Base-by-base conservation (phyloP, 2,797 vertebrate genomes). In the Clarias fuscus region DNA sequence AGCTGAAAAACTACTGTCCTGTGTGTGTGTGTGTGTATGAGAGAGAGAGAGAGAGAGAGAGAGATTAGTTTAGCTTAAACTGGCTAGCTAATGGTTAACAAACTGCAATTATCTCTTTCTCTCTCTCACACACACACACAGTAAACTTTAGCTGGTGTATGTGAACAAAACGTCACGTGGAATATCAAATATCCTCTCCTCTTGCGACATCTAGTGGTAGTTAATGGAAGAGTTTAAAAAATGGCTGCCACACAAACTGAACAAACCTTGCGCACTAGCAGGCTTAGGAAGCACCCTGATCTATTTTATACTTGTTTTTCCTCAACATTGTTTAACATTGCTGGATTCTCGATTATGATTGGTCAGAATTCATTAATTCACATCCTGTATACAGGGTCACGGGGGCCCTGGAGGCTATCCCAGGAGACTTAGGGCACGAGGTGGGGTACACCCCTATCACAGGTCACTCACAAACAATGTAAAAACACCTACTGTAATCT, bases 181-280 rank as follows among this genome's bases (percentile, higher is more conserved):
- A 53, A 13, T 53, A 13, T 53, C 11, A 53, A 43, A 43, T 64
- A 64, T 43, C 59, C 7, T 43, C 6, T 64, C 59, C 61, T 27
- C 20, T 48, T 17, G 22, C 43, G 78, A 43, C 78, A 80, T 65
- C 78, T 80, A 80, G 59, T 80, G 78, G 78, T 27, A 10, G 24
- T 62, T 37, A 22, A 24, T 14, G 30, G 30, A 40, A 40, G 30
- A 8, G 22, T 43, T 43, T 65, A 8, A 8, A 64, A 62, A 5
- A 79, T n/a, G 6, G 2, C 76, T 0, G 27, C 5, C 15, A 22
- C 7, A 7, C 18, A 15, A 53, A 33, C 10, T 58, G 48, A 3
- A 58, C 48, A 37, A 37, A 30, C 11, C 1, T 24, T 43, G 71
- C 0, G 33, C 2, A 75, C 22, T 15, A 48, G 1, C 71, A 48